These are phyloP conservation scores for Bradysia coprophila DNA, from an alignment of 1,140 invertebrate genomes.

Conservation along the genomic window DNA sequence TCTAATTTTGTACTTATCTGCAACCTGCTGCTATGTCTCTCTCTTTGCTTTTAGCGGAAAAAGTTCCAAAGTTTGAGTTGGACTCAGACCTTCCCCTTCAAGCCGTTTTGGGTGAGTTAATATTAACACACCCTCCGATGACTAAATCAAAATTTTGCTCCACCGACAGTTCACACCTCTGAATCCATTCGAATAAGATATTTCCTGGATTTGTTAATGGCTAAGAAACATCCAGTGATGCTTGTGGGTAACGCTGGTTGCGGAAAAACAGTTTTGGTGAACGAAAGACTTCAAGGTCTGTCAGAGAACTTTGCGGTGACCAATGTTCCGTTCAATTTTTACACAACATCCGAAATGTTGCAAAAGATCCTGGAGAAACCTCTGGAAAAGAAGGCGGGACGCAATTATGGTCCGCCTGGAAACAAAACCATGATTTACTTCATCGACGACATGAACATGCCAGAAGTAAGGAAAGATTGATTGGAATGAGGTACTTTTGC, in stretches of 20 bases:
- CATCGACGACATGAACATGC: constrained; percentile 97
- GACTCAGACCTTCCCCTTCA: constrained; percentile 84
- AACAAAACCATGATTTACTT: constrained; percentile 91
- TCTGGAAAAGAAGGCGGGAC: constrained; percentile 91
- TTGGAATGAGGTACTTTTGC: too few relatives aligned
- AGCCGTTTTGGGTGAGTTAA: constrained; percentile 72
- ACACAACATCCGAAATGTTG: constrained; percentile 90
- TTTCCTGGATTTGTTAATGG: constrained; percentile 81
- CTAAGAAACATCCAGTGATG: constrained; percentile 79
- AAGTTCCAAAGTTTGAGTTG: constrained; percentile 74
- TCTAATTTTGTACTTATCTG: too few relatives aligned
- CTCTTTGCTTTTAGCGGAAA: too few relatives aligned
- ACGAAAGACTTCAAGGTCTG: constrained; percentile 63
- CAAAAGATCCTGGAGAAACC: constrained; percentile 89
- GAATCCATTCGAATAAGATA: constrained; percentile 81
- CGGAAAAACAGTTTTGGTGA: constrained; percentile 77
- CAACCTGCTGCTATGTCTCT: too few relatives aligned
- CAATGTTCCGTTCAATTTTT: constrained; percentile 93
- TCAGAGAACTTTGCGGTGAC: constrained; percentile 75
- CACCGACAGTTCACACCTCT: constrained; percentile 85
- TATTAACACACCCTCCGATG: too few relatives aligned
- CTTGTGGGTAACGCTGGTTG: constrained; percentile 80
- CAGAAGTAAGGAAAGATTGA: too few relatives aligned
- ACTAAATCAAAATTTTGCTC: too few relatives aligned
- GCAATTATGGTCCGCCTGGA: constrained; percentile 89